Evolutionary conservation across 2,888 invertebrate species (phyloP), one percentile per base, ranked within the genome.

Genomic region (Drosophila flavopinicola): DNA sequence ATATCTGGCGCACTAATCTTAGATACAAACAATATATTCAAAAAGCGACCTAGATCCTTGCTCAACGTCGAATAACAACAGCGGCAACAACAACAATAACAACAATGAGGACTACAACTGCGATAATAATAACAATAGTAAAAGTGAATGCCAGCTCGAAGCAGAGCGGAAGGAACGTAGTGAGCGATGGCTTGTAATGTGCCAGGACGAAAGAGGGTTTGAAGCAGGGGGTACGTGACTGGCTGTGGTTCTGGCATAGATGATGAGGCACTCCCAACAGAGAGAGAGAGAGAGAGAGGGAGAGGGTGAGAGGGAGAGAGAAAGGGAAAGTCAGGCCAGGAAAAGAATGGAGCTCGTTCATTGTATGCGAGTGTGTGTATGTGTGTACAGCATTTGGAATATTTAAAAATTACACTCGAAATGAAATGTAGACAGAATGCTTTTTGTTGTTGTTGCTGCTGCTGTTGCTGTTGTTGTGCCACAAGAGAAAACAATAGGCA

Each of bases 21-120:
- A 80, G 85, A 80, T 80, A 76, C 85, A 84, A 84, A 84, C 80
- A 80, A 80, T 82, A 80, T 80, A 84, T 80, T 80, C 80, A 80
- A 84, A 80, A 84, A 78, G 82, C 80, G 80, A 80, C 80, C 80
- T 84, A 80, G 82, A 84, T 80, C 82, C 79, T 73, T 47, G 82
- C 76, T 53, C 66, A 63, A 79, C 80, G 69, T 65, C 61, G 64
- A 71, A 71, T 58, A 66, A 48, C 66, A 67, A 41, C 57, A 66
- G 23, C 51, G 44, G 44, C 29, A 66, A 15, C 52, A 64, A 38
- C 59, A 67, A 48, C 60, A 66, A 11, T 51, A 65, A 42, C 56
- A 76, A 63, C 75, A 71, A 77, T 65, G 75, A 72, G 64, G 58
- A 68, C 74, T 69, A 69, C 71, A 69, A 73, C 75, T 72, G 73